These are phyloP conservation scores for Typhlomys cinereus DNA, from an alignment of 2,113 vertebrate species.

Conservation along the genomic window DNA sequence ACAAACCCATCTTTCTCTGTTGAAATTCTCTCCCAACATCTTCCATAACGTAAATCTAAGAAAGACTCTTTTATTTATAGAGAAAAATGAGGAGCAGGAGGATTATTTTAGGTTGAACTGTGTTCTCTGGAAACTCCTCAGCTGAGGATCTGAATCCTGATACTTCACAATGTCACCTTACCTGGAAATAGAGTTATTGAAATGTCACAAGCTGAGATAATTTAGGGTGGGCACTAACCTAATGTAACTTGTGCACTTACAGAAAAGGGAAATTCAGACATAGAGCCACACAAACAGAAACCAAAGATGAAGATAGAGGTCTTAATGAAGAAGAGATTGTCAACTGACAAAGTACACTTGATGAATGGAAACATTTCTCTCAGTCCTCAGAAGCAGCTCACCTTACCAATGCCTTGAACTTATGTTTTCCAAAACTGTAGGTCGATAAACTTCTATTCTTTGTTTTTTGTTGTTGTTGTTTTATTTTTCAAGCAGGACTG, in stretches of 20 bases:
- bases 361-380: no score
- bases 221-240: background rate
- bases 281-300: background rate
- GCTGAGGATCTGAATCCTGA: background rate
- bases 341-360: no score
- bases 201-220: no score
- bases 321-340: no score
- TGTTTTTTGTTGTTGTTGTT: no score
- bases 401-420: no score
- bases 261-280: background rate
- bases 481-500: no score
- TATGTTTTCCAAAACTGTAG: no score
- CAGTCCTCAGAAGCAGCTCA: no score
- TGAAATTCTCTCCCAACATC: background rate
- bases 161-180: background rate
- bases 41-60: background rate
- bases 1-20: background rate
- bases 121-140: background rate
- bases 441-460: no score
- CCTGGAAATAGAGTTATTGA: background rate
- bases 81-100: background rate
- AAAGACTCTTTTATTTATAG: background rate
- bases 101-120: background rate
- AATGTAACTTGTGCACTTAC: background rate
- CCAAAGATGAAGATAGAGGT: background rate